Conservation (phyloP, 2,797 vertebrate species). For the Spheniscus humboldti region DNA sequence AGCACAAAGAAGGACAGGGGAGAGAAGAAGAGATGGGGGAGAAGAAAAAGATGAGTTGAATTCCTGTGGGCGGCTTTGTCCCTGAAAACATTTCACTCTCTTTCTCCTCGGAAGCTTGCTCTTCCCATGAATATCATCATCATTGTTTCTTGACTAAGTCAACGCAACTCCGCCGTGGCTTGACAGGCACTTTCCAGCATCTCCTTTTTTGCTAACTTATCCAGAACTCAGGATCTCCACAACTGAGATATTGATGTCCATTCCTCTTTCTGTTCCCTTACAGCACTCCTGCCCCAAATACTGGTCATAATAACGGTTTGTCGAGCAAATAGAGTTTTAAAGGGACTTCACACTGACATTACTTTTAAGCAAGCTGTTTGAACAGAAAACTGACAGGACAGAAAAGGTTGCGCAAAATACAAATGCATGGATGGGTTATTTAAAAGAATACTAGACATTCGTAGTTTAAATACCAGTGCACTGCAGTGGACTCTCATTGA, state of each 20-base stretch:
- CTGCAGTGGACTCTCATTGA: background rate
- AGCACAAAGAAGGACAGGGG: background rate
- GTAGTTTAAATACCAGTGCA: background rate
- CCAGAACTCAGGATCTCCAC: background rate
- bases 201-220: background rate
- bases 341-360: background rate
- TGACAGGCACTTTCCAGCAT: background rate
- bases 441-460: background rate
- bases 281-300: background rate
- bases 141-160: background rate
- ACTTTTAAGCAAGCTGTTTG: background rate
- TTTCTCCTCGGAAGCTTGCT: background rate
- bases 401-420: background rate
- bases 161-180: background rate
- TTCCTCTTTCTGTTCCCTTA: background rate
- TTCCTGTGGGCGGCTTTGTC: background rate
- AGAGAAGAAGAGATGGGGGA: background rate
- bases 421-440: background rate
- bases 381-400: background rate
- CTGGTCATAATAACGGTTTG: background rate
- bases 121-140: background rate
- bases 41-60: background rate
- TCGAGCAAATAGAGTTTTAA: background rate
- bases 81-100: background rate
- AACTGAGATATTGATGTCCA: background rate